A percentile compares a stretch with the other conserved stretches of the same genome.
Conservation (phyloP, 2,888 invertebrate species). For the Leptinotarsa juncta region DNA sequence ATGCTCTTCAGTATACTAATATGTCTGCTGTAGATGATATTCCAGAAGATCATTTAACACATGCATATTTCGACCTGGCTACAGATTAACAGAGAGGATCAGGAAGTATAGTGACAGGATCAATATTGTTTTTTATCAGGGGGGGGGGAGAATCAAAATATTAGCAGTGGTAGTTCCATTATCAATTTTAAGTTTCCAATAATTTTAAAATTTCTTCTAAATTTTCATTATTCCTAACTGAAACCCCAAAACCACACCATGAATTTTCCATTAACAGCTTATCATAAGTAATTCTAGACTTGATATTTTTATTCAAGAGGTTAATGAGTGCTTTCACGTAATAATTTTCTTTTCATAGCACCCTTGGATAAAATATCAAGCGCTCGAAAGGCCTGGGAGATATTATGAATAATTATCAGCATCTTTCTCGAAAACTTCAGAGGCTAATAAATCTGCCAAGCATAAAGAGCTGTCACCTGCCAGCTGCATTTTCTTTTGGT, state of each 20-base stretch:
- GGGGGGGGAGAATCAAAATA: too few relatives aligned
- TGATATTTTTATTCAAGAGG: slow-evolving; percentile 11
- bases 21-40: too few relatives aligned
- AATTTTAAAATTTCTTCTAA: not conserved
- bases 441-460: slow-evolving; percentile 2
- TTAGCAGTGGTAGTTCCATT: too few relatives aligned
- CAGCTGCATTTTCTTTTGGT: not conserved
- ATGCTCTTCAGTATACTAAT: too few relatives aligned
- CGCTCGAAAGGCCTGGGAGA: not conserved
- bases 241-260: not conserved
- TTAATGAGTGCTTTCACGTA: slow-evolving; percentile 22
- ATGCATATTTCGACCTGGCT: too few relatives aligned
- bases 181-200: too few relatives aligned
- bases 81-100: too few relatives aligned
- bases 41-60: too few relatives aligned
- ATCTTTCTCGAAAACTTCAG: slow-evolving; percentile 10
- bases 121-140: too few relatives aligned
- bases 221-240: not conserved
- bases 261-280: slow-evolving; percentile 6
- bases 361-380: not conserved
- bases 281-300: slow-evolving; percentile 6
- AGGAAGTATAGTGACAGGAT: too few relatives aligned
- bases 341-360: slow-evolving; percentile 18
- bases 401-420: slow-evolving; percentile 19
- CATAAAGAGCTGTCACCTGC: slow-evolving; percentile 5